phyloP scores from a whole-genome alignment of 2,797 vertebrate genomes.

The Ciconia nigra region DNA sequence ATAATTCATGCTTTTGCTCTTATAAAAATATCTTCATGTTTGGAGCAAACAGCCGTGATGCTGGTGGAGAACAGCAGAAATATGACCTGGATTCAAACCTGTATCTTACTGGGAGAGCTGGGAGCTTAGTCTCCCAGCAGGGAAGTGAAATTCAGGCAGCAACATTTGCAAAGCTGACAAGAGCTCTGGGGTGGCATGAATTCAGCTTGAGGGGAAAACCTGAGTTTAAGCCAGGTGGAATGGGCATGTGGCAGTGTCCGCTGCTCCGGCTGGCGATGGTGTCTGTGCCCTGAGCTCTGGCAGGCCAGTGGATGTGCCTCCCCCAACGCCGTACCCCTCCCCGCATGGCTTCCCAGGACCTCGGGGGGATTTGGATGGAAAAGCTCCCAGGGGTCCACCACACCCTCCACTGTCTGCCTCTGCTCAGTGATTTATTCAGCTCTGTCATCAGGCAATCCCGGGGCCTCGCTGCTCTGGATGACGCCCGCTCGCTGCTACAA shows the following conservation, averaged over 20 bases:
- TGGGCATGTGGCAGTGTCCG: not conserved
- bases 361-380: not conserved
- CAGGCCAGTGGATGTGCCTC: not conserved
- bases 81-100: not conserved
- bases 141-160: not conserved
- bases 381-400: not conserved
- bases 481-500: not conserved
- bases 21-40: conserved; percentile 34
- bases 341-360: not conserved
- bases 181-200: not conserved
- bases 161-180: not conserved
- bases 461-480: not conserved
- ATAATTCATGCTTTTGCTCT: conserved; percentile 52
- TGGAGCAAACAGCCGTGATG: conserved; percentile 21
- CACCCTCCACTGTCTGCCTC: not conserved
- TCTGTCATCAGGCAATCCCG: not conserved
- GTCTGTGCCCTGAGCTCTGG: not conserved
- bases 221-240: not conserved
- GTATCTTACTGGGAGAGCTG: not conserved
- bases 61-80: not conserved
- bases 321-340: not conserved
- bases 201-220: not conserved
- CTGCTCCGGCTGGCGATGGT: not conserved
- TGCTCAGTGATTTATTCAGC: not conserved
- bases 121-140: not conserved